phyloP scores from a whole-genome alignment of 1,140 invertebrate genomes.

The Hirudo medicinalis region DNA sequence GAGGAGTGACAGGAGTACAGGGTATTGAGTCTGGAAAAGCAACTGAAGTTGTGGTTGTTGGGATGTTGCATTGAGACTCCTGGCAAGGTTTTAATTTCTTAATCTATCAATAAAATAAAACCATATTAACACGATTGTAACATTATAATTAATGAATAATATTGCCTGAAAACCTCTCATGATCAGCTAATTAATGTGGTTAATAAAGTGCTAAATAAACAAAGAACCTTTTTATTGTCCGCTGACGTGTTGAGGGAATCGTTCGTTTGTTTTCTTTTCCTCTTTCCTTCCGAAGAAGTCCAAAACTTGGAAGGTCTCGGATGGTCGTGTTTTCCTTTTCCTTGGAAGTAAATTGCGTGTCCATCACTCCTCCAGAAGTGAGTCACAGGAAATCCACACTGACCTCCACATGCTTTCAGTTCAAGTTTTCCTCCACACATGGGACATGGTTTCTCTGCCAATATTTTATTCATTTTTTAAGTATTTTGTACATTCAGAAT shows the following conservation, averaged over 20 bases:
- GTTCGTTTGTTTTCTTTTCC: conserved; percentile 12
- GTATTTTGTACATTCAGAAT: neutral
- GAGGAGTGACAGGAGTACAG: too few relatives aligned
- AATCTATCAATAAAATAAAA: too few relatives aligned
- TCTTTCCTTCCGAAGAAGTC: neutral
- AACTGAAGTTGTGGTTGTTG: too few relatives aligned
- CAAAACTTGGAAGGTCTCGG: conserved; percentile 50
- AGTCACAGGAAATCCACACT: conserved; percentile 93
- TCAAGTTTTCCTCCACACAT: conserved; percentile 70
- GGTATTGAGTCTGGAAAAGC: too few relatives aligned
- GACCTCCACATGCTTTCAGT: conserved; percentile 78
- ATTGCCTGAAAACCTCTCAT: too few relatives aligned
- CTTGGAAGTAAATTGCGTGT: conserved; percentile 87
- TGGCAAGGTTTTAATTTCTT: too few relatives aligned
- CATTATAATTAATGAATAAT: too few relatives aligned
- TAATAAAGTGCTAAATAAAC: too few relatives aligned
- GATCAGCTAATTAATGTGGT: too few relatives aligned
- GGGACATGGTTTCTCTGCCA: conserved; percentile 64
- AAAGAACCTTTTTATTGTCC: neutral
- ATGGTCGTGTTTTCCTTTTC: conserved; percentile 90
- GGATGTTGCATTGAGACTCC: too few relatives aligned
- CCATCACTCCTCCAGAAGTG: conserved; percentile 95
- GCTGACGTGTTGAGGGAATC: neutral
- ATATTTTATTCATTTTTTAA: neutral
- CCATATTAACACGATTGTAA: too few relatives aligned